These are phyloP conservation scores for Chironex yamaguchii DNA, from an alignment of 30 jellyfish, hydroid and myxozoan species.

Conservation along the genomic window DNA sequence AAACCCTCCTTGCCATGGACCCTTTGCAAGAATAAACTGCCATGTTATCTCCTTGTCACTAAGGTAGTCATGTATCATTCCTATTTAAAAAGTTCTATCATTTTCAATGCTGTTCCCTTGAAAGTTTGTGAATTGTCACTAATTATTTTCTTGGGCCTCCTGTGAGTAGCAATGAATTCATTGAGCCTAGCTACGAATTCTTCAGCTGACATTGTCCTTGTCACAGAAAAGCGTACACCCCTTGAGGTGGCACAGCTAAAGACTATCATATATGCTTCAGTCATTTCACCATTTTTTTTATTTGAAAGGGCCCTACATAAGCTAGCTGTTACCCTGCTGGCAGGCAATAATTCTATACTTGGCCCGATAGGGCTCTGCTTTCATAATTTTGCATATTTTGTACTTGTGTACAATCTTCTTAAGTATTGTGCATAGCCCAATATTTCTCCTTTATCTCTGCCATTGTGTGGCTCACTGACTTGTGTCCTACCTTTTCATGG, in stretches of 20 bases:
- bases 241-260: constrained; percentile 54
- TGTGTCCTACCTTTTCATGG: constrained; percentile 8
- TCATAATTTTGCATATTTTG: constrained; percentile 47
- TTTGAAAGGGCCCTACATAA: constrained; percentile 44
- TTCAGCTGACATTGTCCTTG: not conserved
- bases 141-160: constrained; percentile 33
- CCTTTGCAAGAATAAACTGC: constrained; percentile 35
- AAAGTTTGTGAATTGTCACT: constrained; percentile 52
- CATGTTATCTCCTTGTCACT: constrained; percentile 2
- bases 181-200: constrained; percentile 41
- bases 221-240: constrained; percentile 30
- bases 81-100: no score
- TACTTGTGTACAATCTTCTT: constrained; percentile 27
- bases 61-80: constrained; percentile 11
- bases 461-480: constrained; percentile 8
- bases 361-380: constrained; percentile 63
- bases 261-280: constrained; percentile 32
- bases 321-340: constrained; percentile 29
- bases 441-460: not conserved
- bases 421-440: constrained; percentile 32
- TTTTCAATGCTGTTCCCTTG: constrained; percentile 32
- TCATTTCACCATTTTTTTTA: not conserved
- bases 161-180: constrained; percentile 28
- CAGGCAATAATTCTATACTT: constrained; percentile 27
- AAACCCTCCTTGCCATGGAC: constrained; percentile 32